These are phyloP conservation scores for Schizotus pectinicornis DNA, from an alignment of 2,888 invertebrate species.

Conservation along the genomic window DNA sequence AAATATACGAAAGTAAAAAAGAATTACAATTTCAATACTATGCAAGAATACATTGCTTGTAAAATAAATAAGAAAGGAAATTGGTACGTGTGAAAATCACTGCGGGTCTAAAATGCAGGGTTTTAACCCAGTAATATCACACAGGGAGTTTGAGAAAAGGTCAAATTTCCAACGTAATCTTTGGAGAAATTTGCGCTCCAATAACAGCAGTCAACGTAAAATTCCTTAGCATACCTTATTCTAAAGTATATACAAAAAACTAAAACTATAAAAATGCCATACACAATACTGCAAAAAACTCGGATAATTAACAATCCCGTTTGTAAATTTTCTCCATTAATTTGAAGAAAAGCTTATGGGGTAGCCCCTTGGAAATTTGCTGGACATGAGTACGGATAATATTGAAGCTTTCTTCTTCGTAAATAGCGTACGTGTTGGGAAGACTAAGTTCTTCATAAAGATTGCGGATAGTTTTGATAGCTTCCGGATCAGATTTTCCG, in stretches of 20 bases:
- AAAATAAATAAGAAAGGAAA: too few relatives aligned
- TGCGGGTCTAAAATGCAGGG: too few relatives aligned
- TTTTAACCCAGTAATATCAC: too few relatives aligned
- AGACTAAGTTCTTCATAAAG: conserved; percentile 80
- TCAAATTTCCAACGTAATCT: too few relatives aligned
- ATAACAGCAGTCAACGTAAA: too few relatives aligned
- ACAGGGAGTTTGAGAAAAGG: too few relatives aligned
- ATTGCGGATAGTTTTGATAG: conserved; percentile 72
- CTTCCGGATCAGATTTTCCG: conserved; percentile 70
- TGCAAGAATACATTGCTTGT: too few relatives aligned
- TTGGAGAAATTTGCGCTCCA: too few relatives aligned
- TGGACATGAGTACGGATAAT: conserved; percentile 83
- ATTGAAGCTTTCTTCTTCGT: conserved; percentile 85
- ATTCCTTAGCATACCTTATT: too few relatives aligned
- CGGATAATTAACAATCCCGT: conserved; percentile 64
- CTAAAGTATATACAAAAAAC: conserved; percentile 65
- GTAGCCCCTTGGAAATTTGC: conserved; percentile 80
- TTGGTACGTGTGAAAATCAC: too few relatives aligned
- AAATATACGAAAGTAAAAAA: too few relatives aligned
- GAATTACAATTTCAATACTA: too few relatives aligned
- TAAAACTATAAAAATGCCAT: conserved; percentile 8
- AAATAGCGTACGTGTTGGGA: conserved; percentile 77
- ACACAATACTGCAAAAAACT: conserved; percentile 12
- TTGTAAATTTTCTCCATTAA: conserved; percentile 82
- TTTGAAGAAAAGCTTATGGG: conserved; percentile 82